Evolutionary conservation across 2,888 invertebrate genomes (phyloP).

Genomic region (Keiferia lycopersicella): DNA sequence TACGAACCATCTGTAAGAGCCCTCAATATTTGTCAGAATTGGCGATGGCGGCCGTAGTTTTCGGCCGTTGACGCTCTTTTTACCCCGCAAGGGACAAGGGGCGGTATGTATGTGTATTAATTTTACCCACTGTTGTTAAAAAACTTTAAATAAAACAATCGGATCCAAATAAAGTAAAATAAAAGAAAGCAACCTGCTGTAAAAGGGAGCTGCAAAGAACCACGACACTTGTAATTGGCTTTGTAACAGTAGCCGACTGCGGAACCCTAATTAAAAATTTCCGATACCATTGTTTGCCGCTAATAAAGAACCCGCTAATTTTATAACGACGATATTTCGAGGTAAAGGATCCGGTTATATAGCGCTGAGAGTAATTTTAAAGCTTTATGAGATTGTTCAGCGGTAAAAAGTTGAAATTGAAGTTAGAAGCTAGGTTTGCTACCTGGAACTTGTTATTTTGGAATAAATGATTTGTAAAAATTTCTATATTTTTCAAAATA

Average conservation of each 20-base stretch:
- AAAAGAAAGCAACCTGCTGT: conserved; percentile 26
- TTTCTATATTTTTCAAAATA: too few species aligned
- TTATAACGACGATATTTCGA: conserved; percentile 41
- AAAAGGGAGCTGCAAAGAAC: conserved; percentile 43
- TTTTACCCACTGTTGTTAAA: too few species aligned
- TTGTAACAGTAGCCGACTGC: conserved; percentile 58
- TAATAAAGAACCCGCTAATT: conserved; percentile 53
- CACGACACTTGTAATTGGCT: conserved; percentile 74
- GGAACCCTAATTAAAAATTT: conserved; percentile 67
- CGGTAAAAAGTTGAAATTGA: too few species aligned
- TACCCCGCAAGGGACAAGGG: too few species aligned
- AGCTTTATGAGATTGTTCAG: background rate
- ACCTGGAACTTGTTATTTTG: too few species aligned
- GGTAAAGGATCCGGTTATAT: conserved; percentile 20
- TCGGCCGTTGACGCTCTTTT: too few species aligned
- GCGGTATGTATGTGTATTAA: too few species aligned
- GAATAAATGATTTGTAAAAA: too few species aligned
- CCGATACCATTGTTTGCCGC: conserved; percentile 53
- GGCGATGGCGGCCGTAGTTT: too few species aligned
- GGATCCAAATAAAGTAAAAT: background rate
- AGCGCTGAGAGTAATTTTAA: background rate
- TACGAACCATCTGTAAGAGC: too few species aligned
- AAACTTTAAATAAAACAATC: background rate
- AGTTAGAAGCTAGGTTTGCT: too few species aligned
- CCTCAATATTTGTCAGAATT: too few species aligned